These are phyloP conservation scores for Myrmecobius fasciatus DNA, from an alignment of 2,113 vertebrate species.

Conservation along the genomic window DNA sequence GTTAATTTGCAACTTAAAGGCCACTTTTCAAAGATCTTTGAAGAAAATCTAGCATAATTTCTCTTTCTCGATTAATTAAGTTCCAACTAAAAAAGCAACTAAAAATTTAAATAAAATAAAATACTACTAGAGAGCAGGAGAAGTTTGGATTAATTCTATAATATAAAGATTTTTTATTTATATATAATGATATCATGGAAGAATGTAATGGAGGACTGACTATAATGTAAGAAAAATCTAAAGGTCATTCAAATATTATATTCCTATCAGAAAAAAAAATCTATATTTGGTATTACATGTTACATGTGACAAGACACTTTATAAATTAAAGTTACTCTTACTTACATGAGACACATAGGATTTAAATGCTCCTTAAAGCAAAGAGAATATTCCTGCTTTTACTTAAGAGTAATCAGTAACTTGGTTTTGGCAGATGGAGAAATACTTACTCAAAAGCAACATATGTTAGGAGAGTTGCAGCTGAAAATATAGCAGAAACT, in stretches of 20 bases:
- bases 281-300: background rate
- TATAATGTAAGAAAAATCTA: background rate
- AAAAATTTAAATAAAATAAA: background rate
- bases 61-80: constrained; percentile 29
- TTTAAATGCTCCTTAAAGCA: background rate
- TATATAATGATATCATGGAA: background rate
- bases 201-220: background rate
- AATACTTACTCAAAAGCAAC: constrained; percentile 96
- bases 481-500: constrained; percentile 95
- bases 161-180: background rate
- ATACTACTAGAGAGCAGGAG: background rate
- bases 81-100: background rate
- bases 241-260: constrained; percentile 9
- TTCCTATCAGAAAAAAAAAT: constrained; percentile 16
- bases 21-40: constrained; percentile 10
- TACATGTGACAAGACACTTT: constrained; percentile 24
- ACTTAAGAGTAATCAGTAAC: constrained; percentile 22
- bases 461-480: constrained; percentile 95
- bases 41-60: constrained; percentile 7
- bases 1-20: constrained; percentile 13
- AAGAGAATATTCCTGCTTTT: constrained; percentile 25
- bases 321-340: constrained; percentile 7
- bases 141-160: background rate
- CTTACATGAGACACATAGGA: background rate
- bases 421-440: constrained; percentile 19